Evolutionary conservation across 37 sponge, comb jelly and placozoan species (phyloP).

Genomic region (Beroe ovata): DNA sequence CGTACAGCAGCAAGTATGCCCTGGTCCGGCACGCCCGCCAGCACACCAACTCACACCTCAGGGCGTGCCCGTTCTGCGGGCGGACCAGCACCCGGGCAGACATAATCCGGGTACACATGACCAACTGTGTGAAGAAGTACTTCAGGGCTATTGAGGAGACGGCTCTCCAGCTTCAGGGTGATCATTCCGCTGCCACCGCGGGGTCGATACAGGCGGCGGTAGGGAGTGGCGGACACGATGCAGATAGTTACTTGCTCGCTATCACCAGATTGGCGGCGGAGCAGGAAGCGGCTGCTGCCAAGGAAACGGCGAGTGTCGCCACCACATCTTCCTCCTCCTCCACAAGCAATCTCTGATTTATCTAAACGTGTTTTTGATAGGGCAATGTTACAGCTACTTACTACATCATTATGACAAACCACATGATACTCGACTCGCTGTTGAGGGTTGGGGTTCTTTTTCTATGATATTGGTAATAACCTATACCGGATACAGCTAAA

Average conservation of each 20-base stretch:
- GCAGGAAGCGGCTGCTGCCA: background rate
- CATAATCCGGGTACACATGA: slow-evolving; percentile 66
- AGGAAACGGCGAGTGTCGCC: background rate
- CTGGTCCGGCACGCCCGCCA: slow-evolving; percentile 63
- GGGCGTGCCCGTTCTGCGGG: slow-evolving; percentile 62
- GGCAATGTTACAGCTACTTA: too few species aligned
- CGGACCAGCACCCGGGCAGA: slow-evolving; percentile 65
- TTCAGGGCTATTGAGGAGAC: slow-evolving; percentile 42
- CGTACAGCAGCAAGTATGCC: slow-evolving; percentile 62
- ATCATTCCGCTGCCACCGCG: background rate
- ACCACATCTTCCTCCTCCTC: background rate
- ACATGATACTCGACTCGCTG: too few species aligned
- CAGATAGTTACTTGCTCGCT: slow-evolving; percentile 23
- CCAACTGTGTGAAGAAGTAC: slow-evolving; percentile 65
- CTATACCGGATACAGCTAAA: too few species aligned
- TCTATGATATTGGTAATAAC: too few species aligned
- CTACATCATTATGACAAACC: too few species aligned
- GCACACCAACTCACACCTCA: slow-evolving; percentile 62
- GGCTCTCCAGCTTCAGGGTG: background rate
- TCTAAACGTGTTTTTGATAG: too few species aligned
- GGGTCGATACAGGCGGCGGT: too few species aligned
- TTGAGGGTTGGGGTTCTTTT: too few species aligned
- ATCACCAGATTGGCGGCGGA: slow-evolving; percentile 44
- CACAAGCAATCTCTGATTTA: background rate
- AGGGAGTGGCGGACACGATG: slow-evolving; percentile 20